phyloP scores from a whole-genome alignment of 2,888 invertebrate genomes.

The Liodrosophila aerea region DNA sequence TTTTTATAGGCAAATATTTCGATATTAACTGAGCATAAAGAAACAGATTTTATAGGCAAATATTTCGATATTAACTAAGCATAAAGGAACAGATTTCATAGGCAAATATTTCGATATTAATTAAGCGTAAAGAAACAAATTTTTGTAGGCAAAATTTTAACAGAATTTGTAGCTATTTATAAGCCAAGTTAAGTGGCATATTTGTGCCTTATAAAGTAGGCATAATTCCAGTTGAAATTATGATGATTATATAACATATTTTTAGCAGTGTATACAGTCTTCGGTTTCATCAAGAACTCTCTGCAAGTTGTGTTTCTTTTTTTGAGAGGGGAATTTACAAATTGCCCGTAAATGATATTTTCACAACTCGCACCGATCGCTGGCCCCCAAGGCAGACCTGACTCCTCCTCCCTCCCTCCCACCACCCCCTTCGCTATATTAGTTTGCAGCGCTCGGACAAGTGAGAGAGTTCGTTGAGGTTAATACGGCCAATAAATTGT shows the following conservation, averaged over 20 bases:
- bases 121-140: too few relatives aligned
- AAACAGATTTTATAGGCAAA: background rate
- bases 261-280: slow-evolving; percentile 19
- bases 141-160: background rate
- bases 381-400: slow-evolving; percentile 27
- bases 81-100: background rate
- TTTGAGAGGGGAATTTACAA: slow-evolving; percentile 57
- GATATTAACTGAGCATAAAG: too few relatives aligned
- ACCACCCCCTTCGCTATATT: background rate
- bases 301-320: slow-evolving; percentile 7
- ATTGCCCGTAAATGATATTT: slow-evolving; percentile 80
- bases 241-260: too few relatives aligned
- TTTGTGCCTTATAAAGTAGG: too few relatives aligned
- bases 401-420: slow-evolving; percentile 5
- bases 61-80: too few relatives aligned
- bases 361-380: slow-evolving; percentile 79
- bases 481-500: slow-evolving; percentile 77
- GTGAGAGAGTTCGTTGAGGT: slow-evolving; percentile 73
- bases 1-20: background rate
- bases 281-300: slow-evolving; percentile 6
- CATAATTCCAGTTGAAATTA: too few relatives aligned
- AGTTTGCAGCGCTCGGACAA: slow-evolving; percentile 36
- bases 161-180: too few relatives aligned
- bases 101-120: background rate
- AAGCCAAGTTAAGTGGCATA: too few relatives aligned